These are phyloP conservation scores for Palythoa heliodiscus DNA, from an alignment of 92 coral and sea anemone species.

Conservation along the genomic window DNA sequence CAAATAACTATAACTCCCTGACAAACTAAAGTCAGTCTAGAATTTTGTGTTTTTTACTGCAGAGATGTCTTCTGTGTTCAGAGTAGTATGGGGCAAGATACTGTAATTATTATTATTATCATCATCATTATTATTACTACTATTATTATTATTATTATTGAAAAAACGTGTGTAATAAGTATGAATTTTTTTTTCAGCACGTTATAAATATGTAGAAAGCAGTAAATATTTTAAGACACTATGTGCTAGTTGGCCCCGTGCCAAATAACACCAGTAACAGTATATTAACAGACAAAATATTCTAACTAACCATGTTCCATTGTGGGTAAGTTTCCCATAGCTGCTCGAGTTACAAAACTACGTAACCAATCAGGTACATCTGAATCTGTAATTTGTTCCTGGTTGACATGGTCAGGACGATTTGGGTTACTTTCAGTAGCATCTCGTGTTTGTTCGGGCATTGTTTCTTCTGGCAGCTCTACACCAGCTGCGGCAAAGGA, in stretches of 20 bases:
- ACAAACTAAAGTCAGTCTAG: too few species aligned
- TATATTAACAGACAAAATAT: not conserved
- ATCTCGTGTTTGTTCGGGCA: not conserved
- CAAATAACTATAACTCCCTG: too few species aligned
- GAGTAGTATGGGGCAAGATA: too few species aligned
- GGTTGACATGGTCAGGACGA: slow-evolving; percentile 23
- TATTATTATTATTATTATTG: too few species aligned
- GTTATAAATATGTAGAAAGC: not conserved
- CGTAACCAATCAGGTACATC: slow-evolving; percentile 20
- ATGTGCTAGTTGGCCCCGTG: not conserved
- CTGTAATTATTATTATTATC: too few species aligned
- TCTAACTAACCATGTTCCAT: slow-evolving; percentile 15
- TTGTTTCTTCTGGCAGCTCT: not conserved
- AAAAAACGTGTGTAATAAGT: too few species aligned
- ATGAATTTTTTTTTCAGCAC: too few species aligned
- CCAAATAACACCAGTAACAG: not conserved
- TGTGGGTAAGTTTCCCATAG: not conserved
- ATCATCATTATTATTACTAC: too few species aligned
- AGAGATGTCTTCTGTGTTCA: too few species aligned
- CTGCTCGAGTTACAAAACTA: not conserved
- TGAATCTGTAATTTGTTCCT: slow-evolving; percentile 10
- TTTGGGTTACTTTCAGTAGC: slow-evolving; percentile 15
- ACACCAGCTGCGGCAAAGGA: slow-evolving; percentile 17
- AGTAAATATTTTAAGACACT: not conserved
- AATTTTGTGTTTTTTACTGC: too few species aligned